Conservation (phyloP, 2,888 invertebrate genomes). For the Tinea semifulvella region DNA sequence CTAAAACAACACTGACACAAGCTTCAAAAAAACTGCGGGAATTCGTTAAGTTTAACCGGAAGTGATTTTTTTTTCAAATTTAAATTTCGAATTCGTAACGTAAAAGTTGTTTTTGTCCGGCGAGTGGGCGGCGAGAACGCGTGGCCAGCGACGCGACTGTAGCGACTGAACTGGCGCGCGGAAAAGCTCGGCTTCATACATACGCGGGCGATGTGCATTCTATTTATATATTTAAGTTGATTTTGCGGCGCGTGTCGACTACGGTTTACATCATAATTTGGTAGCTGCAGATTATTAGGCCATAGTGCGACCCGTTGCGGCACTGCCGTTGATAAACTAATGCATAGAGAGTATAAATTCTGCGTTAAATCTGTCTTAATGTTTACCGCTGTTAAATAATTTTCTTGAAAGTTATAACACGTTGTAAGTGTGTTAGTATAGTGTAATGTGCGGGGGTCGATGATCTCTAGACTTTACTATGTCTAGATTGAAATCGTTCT, state of each 20-base stretch:
- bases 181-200: constrained; percentile 57
- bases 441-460: too few species aligned
- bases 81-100: constrained; percentile 33
- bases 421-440: too few species aligned
- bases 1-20: not conserved
- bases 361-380: not conserved
- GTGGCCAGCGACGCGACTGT: constrained; percentile 44
- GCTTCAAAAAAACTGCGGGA: not conserved
- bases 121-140: constrained; percentile 33
- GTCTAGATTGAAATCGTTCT: too few species aligned
- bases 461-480: too few species aligned
- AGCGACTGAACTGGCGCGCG: constrained; percentile 49
- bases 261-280: constrained; percentile 52
- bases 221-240: constrained; percentile 62
- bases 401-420: too few species aligned
- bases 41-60: constrained; percentile 20
- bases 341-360: too few species aligned
- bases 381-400: too few species aligned
- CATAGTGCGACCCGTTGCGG: constrained; percentile 34
- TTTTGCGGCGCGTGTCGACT: constrained; percentile 43
- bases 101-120: constrained; percentile 13
- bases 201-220: constrained; percentile 54
- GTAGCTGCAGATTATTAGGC: constrained; percentile 49
- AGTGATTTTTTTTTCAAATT: constrained; percentile 24
- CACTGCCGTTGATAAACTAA: constrained; percentile 18